These are phyloP conservation scores for Crypturellus tataupa DNA, from an alignment of 2,797 vertebrate species.

Conservation along the genomic window DNA sequence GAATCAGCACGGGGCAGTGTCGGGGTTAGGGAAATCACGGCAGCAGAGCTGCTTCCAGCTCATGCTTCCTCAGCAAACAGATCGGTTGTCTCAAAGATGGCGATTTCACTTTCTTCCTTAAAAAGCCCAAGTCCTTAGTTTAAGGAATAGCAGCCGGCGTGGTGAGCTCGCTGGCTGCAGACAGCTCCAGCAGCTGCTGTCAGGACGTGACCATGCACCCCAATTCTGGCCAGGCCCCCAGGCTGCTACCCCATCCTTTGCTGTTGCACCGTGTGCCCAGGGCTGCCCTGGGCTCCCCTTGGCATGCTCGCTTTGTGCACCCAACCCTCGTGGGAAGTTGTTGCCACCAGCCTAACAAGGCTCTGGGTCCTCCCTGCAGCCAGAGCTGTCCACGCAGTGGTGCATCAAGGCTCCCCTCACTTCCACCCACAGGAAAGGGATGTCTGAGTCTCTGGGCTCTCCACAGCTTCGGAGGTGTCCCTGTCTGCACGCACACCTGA, in stretches of 20 bases:
- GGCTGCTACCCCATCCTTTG: fast-evolving
- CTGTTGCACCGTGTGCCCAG: fast-evolving
- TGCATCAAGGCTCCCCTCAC: neutral
- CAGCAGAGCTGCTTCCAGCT: conserved; percentile 25
- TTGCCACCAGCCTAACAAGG: no score
- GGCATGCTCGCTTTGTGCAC: fast-evolving
- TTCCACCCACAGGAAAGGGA: neutral
- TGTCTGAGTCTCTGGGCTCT: neutral
- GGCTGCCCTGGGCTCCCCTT: fast-evolving
- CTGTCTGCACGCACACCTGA: no score
- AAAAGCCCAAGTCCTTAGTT: neutral
- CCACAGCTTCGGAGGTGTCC: neutral
- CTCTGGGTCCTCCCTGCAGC: neutral
- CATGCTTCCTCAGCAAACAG: neutral
- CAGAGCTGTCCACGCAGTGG: neutral
- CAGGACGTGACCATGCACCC: neutral
- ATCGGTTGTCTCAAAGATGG: neutral
- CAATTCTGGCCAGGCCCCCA: neutral
- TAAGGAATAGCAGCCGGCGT: neutral
- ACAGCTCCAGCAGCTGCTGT: neutral
- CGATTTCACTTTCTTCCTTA: neutral
- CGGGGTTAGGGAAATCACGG: conserved; percentile 23
- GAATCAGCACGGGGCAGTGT: conserved; percentile 80
- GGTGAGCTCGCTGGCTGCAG: fast-evolving
- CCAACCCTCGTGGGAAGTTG: neutral